These are phyloP conservation scores for Pseudolaguvia tuberculata DNA, from an alignment of 2,113 vertebrate species.

Conservation along the genomic window DNA sequence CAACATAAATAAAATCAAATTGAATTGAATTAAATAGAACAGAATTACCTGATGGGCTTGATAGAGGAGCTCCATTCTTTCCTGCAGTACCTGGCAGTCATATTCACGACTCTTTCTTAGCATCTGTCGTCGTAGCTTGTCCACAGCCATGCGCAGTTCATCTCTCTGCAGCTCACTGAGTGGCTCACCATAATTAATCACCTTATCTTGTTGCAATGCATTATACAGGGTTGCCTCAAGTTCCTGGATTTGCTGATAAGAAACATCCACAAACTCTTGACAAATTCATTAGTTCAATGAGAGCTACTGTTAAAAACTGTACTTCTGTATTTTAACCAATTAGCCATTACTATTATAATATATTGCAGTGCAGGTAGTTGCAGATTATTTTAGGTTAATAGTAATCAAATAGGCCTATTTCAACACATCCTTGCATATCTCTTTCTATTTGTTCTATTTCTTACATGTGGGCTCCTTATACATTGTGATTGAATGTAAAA, in stretches of 20 bases:
- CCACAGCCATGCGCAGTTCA: constrained; percentile 87
- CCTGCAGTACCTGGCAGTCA: constrained; percentile 95
- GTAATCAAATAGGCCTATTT: no score
- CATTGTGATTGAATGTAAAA: no score
- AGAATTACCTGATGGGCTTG: constrained; percentile 89
- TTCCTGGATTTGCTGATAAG: constrained; percentile 92
- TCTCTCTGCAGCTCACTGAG: constrained; percentile 90
- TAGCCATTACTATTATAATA: neutral
- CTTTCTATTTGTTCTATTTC: no score
- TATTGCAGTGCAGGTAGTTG: no score
- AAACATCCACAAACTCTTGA: constrained; percentile 6
- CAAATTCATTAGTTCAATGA: neutral
- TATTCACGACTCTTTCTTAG: constrained; percentile 95
- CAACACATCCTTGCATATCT: no score
- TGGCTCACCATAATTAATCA: constrained; percentile 91
- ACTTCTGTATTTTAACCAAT: neutral
- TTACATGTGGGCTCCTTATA: no score
- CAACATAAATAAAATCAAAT: no score
- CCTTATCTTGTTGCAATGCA: constrained; percentile 95
- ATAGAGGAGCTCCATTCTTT: constrained; percentile 96
- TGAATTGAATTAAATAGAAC: no score
- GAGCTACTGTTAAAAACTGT: neutral
- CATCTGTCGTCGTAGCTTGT: constrained; percentile 94
- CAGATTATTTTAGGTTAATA: no score
- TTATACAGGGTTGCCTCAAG: constrained; percentile 98